These are phyloP conservation scores for Xenentodon cancila DNA, from an alignment of 2,797 vertebrate species.

Conservation along the genomic window DNA sequence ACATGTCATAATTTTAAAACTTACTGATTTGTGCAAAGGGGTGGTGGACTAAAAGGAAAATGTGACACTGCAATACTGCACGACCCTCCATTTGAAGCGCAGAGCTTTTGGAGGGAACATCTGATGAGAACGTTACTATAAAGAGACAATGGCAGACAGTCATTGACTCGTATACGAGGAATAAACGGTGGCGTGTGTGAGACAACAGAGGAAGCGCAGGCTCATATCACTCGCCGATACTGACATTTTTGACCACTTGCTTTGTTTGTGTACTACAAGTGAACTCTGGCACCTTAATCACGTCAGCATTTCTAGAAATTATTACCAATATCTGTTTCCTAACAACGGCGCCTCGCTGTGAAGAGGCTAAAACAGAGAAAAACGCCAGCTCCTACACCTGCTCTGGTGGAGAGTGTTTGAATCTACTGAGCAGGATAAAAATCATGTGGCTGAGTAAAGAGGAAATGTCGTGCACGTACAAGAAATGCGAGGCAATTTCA, in stretches of 20 bases:
- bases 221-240: not conserved
- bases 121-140: not conserved
- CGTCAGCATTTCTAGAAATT: too few relatives aligned
- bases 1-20: not conserved
- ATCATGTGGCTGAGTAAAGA: not conserved
- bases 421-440: not conserved
- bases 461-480: conserved; percentile 9
- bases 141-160: not conserved
- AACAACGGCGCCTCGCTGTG: too few relatives aligned
- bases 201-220: not conserved
- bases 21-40: too few relatives aligned
- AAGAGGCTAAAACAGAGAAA: too few relatives aligned
- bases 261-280: not conserved
- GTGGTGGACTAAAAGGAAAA: not conserved
- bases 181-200: not conserved
- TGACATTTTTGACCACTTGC: not conserved
- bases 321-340: too few relatives aligned
- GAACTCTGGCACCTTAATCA: conserved; percentile 25
- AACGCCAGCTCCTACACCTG: not conserved
- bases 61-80: not conserved
- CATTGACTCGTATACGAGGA: too few relatives aligned
- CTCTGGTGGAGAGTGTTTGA: not conserved
- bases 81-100: not conserved
- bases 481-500: conserved; percentile 2
- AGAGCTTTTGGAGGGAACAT: not conserved